A percentile compares a stretch with the other conserved stretches of the same genome.
Evolutionary conservation across 2,888 invertebrate species (phyloP).

Genomic region (Eurytoma californica): DNA sequence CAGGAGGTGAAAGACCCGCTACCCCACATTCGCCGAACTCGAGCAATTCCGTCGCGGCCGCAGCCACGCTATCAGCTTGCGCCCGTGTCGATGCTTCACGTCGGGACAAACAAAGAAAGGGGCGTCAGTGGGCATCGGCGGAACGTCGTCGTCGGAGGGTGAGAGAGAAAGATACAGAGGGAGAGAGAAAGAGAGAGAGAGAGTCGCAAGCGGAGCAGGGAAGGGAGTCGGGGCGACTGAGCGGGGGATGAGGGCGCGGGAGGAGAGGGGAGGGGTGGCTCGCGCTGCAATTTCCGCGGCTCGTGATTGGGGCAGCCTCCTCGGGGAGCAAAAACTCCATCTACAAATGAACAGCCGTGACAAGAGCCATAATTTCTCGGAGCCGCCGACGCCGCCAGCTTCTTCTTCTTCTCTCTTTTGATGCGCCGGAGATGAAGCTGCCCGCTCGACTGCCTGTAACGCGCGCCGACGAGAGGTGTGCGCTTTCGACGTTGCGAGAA

Average conservation of each 20-base stretch:
- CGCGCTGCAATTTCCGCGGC: slow-evolving; percentile 80
- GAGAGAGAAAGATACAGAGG: slow-evolving; percentile 9
- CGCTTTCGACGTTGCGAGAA: too few relatives aligned
- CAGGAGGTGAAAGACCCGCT: too few relatives aligned
- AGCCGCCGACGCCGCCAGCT: slow-evolving; percentile 69
- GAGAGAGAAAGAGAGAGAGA: background rate
- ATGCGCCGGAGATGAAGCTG: slow-evolving; percentile 43
- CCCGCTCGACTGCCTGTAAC: too few relatives aligned
- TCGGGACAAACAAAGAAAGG: background rate
- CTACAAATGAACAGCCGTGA: slow-evolving; percentile 84
- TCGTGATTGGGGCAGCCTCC: slow-evolving; percentile 82
- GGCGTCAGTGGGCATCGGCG: background rate
- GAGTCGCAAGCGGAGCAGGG: background rate
- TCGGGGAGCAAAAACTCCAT: slow-evolving; percentile 82
- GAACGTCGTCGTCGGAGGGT: background rate
- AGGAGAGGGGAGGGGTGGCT: slow-evolving; percentile 63
- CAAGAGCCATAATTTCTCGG: slow-evolving; percentile 82
- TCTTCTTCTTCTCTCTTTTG: slow-evolving; percentile 60
- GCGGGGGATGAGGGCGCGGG: background rate
- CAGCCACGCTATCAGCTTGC: too few relatives aligned
- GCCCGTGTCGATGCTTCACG: background rate
- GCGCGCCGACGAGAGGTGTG: too few relatives aligned
- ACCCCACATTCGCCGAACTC: background rate
- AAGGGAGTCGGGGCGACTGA: background rate
- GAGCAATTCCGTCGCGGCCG: background rate